Base-by-base conservation (phyloP, 2,888 invertebrate species). In the Plagodis pulveraria region DNA sequence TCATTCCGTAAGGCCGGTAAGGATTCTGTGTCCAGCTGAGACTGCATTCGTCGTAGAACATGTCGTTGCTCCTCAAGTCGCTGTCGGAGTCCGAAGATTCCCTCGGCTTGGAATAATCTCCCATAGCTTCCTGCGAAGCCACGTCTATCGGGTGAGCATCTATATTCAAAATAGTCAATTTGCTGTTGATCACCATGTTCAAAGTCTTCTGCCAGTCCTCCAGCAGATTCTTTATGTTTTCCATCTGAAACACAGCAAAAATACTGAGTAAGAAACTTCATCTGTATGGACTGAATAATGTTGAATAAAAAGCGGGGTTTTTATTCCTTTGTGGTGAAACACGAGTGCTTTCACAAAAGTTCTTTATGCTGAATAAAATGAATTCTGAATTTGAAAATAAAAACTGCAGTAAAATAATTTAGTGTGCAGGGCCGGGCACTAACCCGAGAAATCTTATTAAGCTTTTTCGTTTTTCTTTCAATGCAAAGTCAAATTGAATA, bases 131-230 rank as follows among this genome's bases (percentile, higher is more conserved):
- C 47, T 85, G 86, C 6, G 88, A 84, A 22, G 80, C 78, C n/a
- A 80, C 69, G 60, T 86, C 86, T 5, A 83, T 68, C 6, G 78
- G 76, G 34, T 77, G 80, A 40, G 80, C 53, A 53, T 86, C 86
- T 43, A 76, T 74, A 58, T 77, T 83, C 50, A 86, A 61, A 32
- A 83, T 71, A 6, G 80, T 77, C 55, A 85, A 62, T 66, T 84
- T 85, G 62, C 74, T 83, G 58, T 86, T 85, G 55, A 87, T 83
- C 41, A 88, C 89, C 80, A 81, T 82, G 62, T 80, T 86, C 2
- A 92, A 70, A 5, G 84, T 79, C 58, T 86, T 84, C 65, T 91
- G 89, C 91, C 91, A 91, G 56, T 87, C 86, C 63, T 89, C 86
- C 54, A 92, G 67, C 6, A 87, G 69, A 52, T 83, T 85, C 65